Percentiles rank a stretch among this genome's conserved stretches.
phyloP scores from a whole-genome alignment of 1,140 invertebrate genomes.

The Cepaea nemoralis region DNA sequence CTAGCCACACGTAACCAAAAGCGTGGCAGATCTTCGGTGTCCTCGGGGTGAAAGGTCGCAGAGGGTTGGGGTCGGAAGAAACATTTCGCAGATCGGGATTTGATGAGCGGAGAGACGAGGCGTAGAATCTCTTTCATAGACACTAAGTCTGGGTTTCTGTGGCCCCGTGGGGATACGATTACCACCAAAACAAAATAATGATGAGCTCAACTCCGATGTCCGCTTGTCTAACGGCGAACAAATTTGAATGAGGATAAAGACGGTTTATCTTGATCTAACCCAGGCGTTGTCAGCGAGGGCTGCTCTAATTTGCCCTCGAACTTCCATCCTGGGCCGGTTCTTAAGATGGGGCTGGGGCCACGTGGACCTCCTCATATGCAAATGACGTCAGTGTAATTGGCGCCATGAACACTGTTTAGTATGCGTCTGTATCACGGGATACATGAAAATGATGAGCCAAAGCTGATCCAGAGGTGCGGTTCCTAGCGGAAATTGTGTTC shows the following conservation, averaged over 20 bases:
- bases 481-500: conserved; percentile 29
- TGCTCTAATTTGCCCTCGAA: conserved; percentile 39
- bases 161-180: background rate
- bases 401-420: conserved; percentile 32
- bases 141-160: background rate
- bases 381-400: conserved; percentile 41
- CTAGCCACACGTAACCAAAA: conserved; percentile 1
- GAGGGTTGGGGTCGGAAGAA: background rate
- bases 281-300: conserved; percentile 28
- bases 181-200: conserved; percentile 25
- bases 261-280: conserved; percentile 41
- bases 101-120: background rate
- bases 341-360: conserved; percentile 10
- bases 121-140: background rate
- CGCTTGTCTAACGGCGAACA: conserved; percentile 7
- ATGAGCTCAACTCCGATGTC: background rate
- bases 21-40: background rate
- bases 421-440: background rate
- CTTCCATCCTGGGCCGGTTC: conserved; percentile 7
- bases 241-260: conserved; percentile 40
- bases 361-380: conserved; percentile 32
- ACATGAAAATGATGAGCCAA: conserved; percentile 42
- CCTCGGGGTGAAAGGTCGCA: background rate
- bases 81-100: conserved; percentile 19
- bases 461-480: conserved; percentile 18